Conservation (phyloP, 2,797 vertebrate species). For the Gymnopithys bicolor region DNA sequence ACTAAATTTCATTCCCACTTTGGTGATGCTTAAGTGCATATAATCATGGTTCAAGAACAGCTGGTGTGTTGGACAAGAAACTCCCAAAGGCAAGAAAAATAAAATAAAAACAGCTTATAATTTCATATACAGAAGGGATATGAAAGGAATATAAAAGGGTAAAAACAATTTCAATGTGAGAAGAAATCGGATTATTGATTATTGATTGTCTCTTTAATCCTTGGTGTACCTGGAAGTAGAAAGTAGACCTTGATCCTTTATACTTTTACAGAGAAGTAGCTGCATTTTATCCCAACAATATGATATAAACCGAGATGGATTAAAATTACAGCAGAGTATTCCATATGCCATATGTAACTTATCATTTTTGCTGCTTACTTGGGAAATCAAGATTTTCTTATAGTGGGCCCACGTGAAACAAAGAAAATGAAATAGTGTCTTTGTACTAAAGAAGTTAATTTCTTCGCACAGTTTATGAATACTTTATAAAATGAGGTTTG, state of each 20-base stretch:
- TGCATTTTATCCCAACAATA: background rate
- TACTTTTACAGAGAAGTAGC: background rate
- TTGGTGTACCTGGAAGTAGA: background rate
- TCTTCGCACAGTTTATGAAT: background rate
- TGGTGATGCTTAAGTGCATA: background rate
- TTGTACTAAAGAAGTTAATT: background rate
- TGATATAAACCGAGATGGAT: background rate
- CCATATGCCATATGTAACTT: background rate
- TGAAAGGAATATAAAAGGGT: background rate
- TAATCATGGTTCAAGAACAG: background rate
- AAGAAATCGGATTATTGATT: background rate
- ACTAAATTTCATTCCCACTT: background rate
- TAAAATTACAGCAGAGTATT: background rate
- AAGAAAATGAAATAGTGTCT: background rate
- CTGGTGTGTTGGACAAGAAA: background rate
- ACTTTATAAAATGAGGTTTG: background rate
- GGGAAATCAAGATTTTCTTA: background rate
- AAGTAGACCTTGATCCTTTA: background rate
- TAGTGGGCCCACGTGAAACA: background rate
- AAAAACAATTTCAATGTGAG: background rate
- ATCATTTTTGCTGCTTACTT: background rate
- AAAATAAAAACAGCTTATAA: background rate
- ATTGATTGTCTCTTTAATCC: background rate
- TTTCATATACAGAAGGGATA: background rate
- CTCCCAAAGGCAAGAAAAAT: background rate